These are phyloP conservation scores for Panzeria rudis DNA, from an alignment of 2,888 invertebrate genomes.

Conservation along the genomic window DNA sequence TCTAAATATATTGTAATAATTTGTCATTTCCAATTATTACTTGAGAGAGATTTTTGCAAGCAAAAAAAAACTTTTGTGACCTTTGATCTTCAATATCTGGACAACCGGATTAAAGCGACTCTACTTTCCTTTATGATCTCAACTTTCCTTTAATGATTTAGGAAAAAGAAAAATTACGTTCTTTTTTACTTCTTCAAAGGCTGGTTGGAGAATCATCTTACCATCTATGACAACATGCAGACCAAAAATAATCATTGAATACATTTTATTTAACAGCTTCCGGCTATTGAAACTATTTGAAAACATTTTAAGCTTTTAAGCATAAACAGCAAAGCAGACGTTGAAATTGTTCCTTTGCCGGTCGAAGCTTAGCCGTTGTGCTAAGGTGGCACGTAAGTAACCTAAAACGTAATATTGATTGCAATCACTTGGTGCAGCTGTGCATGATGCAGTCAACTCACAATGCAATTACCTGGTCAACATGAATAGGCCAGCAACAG, in stretches of 20 bases:
- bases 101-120: too few species aligned
- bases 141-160: too few species aligned
- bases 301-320: constrained; percentile 55
- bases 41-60: not conserved
- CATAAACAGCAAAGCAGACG: constrained; percentile 54
- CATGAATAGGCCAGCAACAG: constrained; percentile 30
- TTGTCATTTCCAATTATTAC: not conserved
- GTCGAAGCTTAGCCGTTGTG: constrained; percentile 8
- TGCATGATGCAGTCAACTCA: constrained; percentile 60
- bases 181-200: constrained; percentile 12
- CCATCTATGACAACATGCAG: constrained; percentile 47
- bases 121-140: constrained; percentile 24
- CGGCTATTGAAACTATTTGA: constrained; percentile 70
- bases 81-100: too few species aligned
- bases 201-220: constrained; percentile 20
- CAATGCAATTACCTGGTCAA: constrained; percentile 61
- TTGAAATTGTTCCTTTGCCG: constrained; percentile 52
- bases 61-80: not conserved
- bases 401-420: constrained; percentile 72
- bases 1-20: too few species aligned
- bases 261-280: constrained; percentile 71
- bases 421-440: constrained; percentile 73
- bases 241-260: constrained; percentile 58
- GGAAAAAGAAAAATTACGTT: not conserved
- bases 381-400: constrained; percentile 63